Evolutionary conservation across 2,888 invertebrate genomes (phyloP), one percentile per base, ranked within the genome.

Genomic region (Torymus texanus): DNA sequence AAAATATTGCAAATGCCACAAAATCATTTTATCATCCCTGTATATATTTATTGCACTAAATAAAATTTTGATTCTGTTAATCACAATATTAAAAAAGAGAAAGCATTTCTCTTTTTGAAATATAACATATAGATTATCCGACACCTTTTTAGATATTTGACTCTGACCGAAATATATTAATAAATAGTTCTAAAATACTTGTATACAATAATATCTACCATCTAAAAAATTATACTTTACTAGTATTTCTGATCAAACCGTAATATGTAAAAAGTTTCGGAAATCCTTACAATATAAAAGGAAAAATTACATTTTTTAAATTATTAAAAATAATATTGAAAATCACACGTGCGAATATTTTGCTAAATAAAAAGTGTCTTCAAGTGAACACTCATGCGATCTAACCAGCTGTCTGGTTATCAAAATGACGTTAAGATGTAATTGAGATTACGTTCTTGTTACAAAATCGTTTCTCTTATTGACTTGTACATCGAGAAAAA

Each of bases 131-230:
- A 8, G 41, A 41, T 41, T 41, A 41, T 8, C 41, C 41, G 41
- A 41, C 8, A 41, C 41, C 41, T 24, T 16, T 53, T 24, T 62
- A 21, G 62, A 62, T 62, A 55, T 62, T 72, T 55, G n/a, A 58
- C 41, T 8, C 50, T 72, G 71, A 62, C 29, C 11, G 18, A 61
- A 61, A 21, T 21, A 61, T 14, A 29, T 53, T 29, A 51, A 63
- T 63, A 73, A 73, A 73, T 73, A 73, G 10, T 74, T 74, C 71
- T 72, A 72, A 72, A 62, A 72, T 24, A 68, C 58, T 68, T 68
- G 68, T 68, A 58, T 71, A 71, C 59, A 71, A 59, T 71, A 21
- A 71, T 61, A 51, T 18, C 59, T 59, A 71, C n/a, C 11, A 68
- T 58, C 55, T 68, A 58, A 68, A 68, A 67, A 67, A 56, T 68